Base-by-base conservation (phyloP, 2,113 vertebrate genomes). In the Sinocyclocheilus maitianheensis region DNA sequence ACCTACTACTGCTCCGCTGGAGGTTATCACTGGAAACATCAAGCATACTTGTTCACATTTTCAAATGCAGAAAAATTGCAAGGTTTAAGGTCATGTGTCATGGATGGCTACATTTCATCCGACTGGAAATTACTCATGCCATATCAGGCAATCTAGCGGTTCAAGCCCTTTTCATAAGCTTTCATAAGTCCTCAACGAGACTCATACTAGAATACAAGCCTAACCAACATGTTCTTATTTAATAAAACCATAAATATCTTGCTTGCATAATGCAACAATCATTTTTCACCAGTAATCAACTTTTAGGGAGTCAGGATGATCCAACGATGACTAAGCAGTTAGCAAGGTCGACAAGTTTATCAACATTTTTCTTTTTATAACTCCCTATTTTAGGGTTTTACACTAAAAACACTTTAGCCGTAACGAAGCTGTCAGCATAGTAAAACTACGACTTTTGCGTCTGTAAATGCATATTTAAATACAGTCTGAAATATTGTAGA, bases 121-220 rank as follows among this genome's bases (percentile, higher is more conserved):
- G 85, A 89, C 85, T 85, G 84, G 84, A 90, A 90, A 90, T 89
- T 84, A 87, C 85, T 85, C 83, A 87, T 83, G 77, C 86, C 84
- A 86, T 79, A 85, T 87, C 67, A 90, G 81, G 63, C 83, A 69
- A 82, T 74, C 83, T 78, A 76, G 6, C n/a, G 3, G 46, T 4
- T 75, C 72, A 48, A 46, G 43, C n/a, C 43, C 18, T 6, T 48
- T 76, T 30, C 24, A 77, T 48, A 30, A 30, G 24, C 48, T 51
- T 53, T 18, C 34, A 48, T 11, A 34, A 48, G 46, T 48, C 46
- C 10, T 48, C 46, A 48, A 3, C 46, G 12, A 48, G 46, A 48
- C 46, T 48, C 46, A 2, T 48, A 48, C 46, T 48, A 48, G 46
- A 11, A 48, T 48, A 48, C 55, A 22, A 60, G 2, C 55, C 6